Evolutionary conservation across 1,140 invertebrate species (phyloP), one percentile per base, ranked within the genome.

Genomic region (Caenorhabditis tropicalis): DNA sequence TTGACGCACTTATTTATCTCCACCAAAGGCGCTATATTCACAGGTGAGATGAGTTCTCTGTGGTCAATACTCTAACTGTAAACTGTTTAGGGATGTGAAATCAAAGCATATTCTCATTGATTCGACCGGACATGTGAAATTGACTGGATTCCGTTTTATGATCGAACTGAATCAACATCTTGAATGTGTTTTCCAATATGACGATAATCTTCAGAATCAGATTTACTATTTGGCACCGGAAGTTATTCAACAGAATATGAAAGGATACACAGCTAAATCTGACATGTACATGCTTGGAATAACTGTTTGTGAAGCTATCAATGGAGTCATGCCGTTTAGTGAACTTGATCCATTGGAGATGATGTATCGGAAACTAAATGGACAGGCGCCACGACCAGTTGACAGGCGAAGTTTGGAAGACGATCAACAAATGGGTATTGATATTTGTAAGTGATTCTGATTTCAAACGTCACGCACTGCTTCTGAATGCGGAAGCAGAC

Each of bases 221-320:
- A 33, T 85, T 2, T 56, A 53, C 21, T 85, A 81, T 36, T 51
- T 85, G 12, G 84, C 84, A 19, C 84, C 84, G 3, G 84, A 85
- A 85, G 81, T 85, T 21, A 24, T 85, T 53, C 39, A 56, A 36
- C 84, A 85, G 84, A 58, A 82, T 53, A 49, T 85, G 60, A 39
- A 70, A 24, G 84, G 84, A 9, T 85, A 85, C 65, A 58, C 31
- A 21, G 2, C 33, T 10, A 39, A 36, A 29, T 85, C 84, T 7
- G 84, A 85, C 31, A 82, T 85, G 9, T 85, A 85, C 70, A 74
- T 51, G 29, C 48, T 85, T 7, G 84, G 84, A 39, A 74, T 85
- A 19, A 48, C 84, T 24, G 19, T 85, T n/a, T 65, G 43, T 21
- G 84, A 85, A 24, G 39, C 83, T 5, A 27, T 56, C 19, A 85